phyloP scores from a whole-genome alignment of 2,888 invertebrate species.

The Cryptus viduatorius region DNA sequence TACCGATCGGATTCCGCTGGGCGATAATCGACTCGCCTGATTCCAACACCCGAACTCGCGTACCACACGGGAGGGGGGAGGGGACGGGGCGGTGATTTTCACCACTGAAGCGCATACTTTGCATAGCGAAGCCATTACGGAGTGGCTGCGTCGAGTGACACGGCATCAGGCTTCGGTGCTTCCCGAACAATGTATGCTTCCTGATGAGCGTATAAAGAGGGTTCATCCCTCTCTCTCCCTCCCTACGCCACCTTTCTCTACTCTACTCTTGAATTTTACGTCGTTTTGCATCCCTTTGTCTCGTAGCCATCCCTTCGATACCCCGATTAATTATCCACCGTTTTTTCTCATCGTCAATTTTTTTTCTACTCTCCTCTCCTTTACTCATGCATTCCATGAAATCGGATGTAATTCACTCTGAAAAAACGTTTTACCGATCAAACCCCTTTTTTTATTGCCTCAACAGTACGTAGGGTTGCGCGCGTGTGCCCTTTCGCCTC shows the following conservation, averaged over 20 bases:
- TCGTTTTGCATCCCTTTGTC: constrained; percentile 52
- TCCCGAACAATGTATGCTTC: constrained; percentile 37
- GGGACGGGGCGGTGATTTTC: constrained; percentile 20
- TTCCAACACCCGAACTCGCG: constrained; percentile 42
- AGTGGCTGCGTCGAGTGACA: constrained; percentile 22
- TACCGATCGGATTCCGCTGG: constrained; percentile 19
- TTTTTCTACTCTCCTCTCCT: neutral
- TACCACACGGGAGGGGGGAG: constrained; percentile 18
- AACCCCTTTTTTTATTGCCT: constrained; percentile 33
- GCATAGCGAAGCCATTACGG: constrained; percentile 46
- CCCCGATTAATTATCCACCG: constrained; percentile 26
- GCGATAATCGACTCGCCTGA: constrained; percentile 48
- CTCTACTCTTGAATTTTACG: constrained; percentile 45
- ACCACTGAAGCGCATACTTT: constrained; percentile 36
- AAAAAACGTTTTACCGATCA: constrained; percentile 21
- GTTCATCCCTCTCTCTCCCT: neutral
- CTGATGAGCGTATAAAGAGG: constrained; percentile 15
- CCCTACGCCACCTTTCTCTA: neutral
- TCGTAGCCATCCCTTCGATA: constrained; percentile 9
- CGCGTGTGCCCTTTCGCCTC: neutral
- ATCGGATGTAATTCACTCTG: neutral
- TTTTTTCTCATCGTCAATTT: constrained; percentile 21
- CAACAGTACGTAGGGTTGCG: neutral
- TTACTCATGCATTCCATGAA: neutral
- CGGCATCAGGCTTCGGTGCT: neutral